These are phyloP conservation scores for Eleginops maclovinus DNA, from an alignment of 2,113 vertebrate genomes.

Conservation along the genomic window DNA sequence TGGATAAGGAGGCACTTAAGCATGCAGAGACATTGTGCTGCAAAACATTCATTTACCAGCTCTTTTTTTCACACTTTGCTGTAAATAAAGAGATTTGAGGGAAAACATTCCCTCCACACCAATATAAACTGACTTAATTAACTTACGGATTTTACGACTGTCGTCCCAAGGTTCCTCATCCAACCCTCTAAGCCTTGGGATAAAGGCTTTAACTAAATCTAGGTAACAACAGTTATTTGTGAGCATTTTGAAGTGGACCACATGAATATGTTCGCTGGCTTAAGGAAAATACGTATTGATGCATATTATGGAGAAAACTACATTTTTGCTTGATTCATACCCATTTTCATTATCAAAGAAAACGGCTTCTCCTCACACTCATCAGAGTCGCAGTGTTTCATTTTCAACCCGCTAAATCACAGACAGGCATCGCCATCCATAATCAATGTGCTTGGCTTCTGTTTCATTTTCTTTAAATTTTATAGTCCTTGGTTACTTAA, in stretches of 20 bases:
- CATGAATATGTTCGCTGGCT: background rate
- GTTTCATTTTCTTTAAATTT: constrained; percentile 5
- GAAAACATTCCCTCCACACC: constrained; percentile 34
- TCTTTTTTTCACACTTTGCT: constrained; percentile 55
- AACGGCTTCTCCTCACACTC: constrained; percentile 25
- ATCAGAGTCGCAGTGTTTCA: constrained; percentile 38
- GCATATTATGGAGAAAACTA: constrained; percentile 14
- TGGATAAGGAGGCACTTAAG: constrained; percentile 43
- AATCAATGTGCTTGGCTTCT: constrained; percentile 46
- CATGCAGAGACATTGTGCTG: constrained; percentile 39
- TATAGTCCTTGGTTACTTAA: constrained; percentile 7
- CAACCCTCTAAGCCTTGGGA: constrained; percentile 15
- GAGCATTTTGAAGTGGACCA: background rate
- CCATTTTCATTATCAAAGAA: constrained; percentile 22
- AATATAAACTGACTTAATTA: constrained; percentile 62
- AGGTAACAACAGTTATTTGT: constrained; percentile 10
- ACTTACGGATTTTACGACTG: constrained; percentile 43
- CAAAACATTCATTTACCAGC: constrained; percentile 47
- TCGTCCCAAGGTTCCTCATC: constrained; percentile 17
- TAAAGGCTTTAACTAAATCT: constrained; percentile 13
- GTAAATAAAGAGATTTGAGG: constrained; percentile 56
- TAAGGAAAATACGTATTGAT: constrained; percentile 27
- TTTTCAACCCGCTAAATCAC: constrained; percentile 39
- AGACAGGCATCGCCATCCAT: constrained; percentile 23
- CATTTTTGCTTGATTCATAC: constrained; percentile 38